Percentiles rank a stretch among this genome's conserved stretches.
These are phyloP conservation scores for Neostethus bicornis DNA, from an alignment of 2,797 vertebrate genomes.

Conservation along the genomic window DNA sequence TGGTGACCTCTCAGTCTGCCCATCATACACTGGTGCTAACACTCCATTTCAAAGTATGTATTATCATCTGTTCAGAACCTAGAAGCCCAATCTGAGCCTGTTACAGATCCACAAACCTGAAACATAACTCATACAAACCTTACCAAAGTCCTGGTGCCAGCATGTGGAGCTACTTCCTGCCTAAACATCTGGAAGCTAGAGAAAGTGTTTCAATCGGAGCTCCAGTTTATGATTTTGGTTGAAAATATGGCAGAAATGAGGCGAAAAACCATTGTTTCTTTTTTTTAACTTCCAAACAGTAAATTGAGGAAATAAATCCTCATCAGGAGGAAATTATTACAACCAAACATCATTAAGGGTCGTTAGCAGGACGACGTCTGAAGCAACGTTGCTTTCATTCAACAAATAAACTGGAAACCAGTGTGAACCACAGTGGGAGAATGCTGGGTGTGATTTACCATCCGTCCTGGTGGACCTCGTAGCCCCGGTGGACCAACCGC, in stretches of 20 bases:
- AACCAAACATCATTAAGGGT: constrained; percentile 14
- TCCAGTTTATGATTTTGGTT: background rate
- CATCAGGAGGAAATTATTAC: constrained; percentile 7
- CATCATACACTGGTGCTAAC: background rate
- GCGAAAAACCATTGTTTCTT: background rate
- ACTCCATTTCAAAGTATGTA: background rate
- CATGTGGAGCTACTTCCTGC: too few species aligned
- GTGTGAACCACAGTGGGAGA: background rate
- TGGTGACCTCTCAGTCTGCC: background rate
- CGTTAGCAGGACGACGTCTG: constrained; percentile 15
- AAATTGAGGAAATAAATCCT: background rate
- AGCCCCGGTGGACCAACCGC: constrained; percentile 64
- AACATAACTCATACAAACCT: background rate
- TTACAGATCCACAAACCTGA: background rate
- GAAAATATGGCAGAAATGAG: background rate
- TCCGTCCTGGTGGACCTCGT: constrained; percentile 70
- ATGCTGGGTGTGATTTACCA: constrained; percentile 56
- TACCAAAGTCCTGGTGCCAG: too few species aligned
- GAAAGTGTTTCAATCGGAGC: background rate
- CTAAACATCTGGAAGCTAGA: too few species aligned
- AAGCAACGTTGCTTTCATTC: constrained; percentile 1
- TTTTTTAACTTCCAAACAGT: background rate
- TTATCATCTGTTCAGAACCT: too few species aligned
- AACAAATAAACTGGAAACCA: background rate
- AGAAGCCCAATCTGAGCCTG: too few species aligned